Conservation (phyloP, 1,140 invertebrate species). For the Bombyx mori region ASM3026992v2 NC_085113.1:10230501-10231000, state of each 20-base stretch:
- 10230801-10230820: conserved; percentile 11
- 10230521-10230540: neutral
- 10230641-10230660: conserved; percentile 33
- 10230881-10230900: too few species aligned
- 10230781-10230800: conserved; percentile 12
- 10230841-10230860: conserved; percentile 10
- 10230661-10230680: conserved; percentile 42
- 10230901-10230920: too few species aligned
- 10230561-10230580: conserved; percentile 26
- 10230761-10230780: conserved; percentile 20
- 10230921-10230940: too few species aligned
- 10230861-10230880: too few species aligned
- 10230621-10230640: conserved; percentile 32
- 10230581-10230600: too few species aligned
- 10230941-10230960: too few species aligned
- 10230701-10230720: conserved; percentile 26
- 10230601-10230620: conserved; percentile 31
- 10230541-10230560: conserved; percentile 19
- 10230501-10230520: neutral
- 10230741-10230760: too few species aligned
- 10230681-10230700: conserved; percentile 37
- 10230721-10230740: too few species aligned
- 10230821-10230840: conserved; percentile 19
- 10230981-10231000: too few species aligned
- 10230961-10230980: too few species aligned